Evolutionary conservation across 2,888 invertebrate genomes (phyloP).

Genomic region (Omphaloscelis lunosa): DNA sequence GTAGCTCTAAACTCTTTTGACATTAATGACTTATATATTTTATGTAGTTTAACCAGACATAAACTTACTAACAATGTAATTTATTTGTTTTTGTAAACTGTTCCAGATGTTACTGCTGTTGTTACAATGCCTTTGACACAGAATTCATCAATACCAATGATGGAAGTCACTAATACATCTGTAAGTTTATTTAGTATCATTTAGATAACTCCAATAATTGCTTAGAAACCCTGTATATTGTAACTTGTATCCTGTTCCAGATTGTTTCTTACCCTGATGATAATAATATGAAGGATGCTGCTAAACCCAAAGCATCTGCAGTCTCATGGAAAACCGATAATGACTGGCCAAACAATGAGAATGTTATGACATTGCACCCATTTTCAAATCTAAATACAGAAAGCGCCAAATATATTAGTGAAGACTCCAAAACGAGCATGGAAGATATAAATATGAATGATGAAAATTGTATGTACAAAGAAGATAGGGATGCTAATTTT

Average conservation of each 20-base stretch:
- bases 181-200: conserved; percentile 75
- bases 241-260: conserved; percentile 62
- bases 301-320: conserved; percentile 87
- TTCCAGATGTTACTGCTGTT: conserved; percentile 88
- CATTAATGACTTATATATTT: conserved; percentile 2
- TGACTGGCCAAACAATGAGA: conserved; percentile 85
- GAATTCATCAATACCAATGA: conserved; percentile 87
- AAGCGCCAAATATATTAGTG: conserved; percentile 84
- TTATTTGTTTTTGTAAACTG: conserved; percentile 32
- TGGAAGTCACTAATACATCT: conserved; percentile 88
- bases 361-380: conserved; percentile 83
- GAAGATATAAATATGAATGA: conserved; percentile 88
- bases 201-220: background rate
- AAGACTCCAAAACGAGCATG: conserved; percentile 88
- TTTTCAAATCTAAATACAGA: conserved; percentile 83
- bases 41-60: background rate
- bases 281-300: conserved; percentile 84
- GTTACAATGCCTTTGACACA: conserved; percentile 88
- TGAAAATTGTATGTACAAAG: conserved; percentile 87
- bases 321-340: conserved; percentile 86
- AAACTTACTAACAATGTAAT: conserved; percentile 1
- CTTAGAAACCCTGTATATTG: background rate
- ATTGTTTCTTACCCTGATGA: conserved; percentile 88
- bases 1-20: conserved; percentile 41
- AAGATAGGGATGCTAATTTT: conserved; percentile 87